A percentile compares a stretch with the other conserved stretches of the same genome.
Evolutionary conservation across 2,113 vertebrate genomes (phyloP).

Genomic region (Pedetes capensis): DNA sequence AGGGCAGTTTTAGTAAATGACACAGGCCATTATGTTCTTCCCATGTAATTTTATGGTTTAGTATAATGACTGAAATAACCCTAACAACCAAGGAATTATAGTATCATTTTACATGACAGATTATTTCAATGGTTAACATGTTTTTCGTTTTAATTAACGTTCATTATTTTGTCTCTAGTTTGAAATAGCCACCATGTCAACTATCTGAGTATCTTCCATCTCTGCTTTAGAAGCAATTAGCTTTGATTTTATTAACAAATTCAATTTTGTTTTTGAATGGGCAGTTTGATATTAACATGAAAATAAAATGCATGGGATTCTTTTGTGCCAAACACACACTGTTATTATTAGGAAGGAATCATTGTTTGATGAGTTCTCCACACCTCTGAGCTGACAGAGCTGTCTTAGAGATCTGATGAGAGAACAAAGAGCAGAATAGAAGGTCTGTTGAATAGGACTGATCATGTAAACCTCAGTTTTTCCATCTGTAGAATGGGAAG

Average conservation of each 20-base stretch:
- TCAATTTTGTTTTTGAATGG: conserved; percentile 61
- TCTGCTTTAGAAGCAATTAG: conserved; percentile 65
- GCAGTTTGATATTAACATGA: conserved; percentile 56
- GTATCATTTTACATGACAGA: conserved; percentile 65
- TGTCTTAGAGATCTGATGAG: background rate
- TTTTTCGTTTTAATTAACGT: conserved; percentile 70
- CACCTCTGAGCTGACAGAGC: background rate
- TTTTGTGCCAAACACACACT: background rate
- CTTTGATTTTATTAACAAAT: conserved; percentile 68
- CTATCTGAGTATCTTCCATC: conserved; percentile 26
- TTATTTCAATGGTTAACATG: conserved; percentile 69
- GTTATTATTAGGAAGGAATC: background rate
- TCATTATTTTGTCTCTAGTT: conserved; percentile 67
- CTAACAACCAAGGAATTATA: conserved; percentile 63
- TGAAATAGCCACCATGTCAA: conserved; percentile 64
- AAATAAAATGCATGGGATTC: background rate
- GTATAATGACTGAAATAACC: conserved; percentile 64
- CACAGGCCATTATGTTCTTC: conserved; percentile 52
- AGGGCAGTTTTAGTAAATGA: conserved; percentile 21
- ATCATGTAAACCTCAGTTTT: background rate
- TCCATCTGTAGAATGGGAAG: background rate
- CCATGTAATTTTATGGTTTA: conserved; percentile 60
- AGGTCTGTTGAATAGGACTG: background rate
- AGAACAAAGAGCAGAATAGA: background rate
- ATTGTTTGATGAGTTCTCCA: background rate